A percentile compares a stretch with the other conserved stretches of the same genome.
phyloP scores from a whole-genome alignment of 2,113 vertebrate genomes.

The Hippocampus mohnikei region DNA sequence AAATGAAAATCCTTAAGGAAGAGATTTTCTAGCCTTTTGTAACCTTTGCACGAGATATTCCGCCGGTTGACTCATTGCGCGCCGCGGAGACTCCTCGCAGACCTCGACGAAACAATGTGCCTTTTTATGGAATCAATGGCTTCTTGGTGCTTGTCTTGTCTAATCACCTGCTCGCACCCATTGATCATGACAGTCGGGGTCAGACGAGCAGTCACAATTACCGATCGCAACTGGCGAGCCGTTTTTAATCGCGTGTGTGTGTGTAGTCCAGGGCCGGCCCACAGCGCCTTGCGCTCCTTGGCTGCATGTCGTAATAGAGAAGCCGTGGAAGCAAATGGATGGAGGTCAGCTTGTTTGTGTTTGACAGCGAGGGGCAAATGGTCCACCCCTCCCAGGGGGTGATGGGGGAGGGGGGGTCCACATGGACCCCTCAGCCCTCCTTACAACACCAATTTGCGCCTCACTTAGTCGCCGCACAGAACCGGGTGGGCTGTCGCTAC shows the following conservation, averaged over 20 bases:
- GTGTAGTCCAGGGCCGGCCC: conserved; percentile 19
- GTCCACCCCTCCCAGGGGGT: conserved; percentile 20
- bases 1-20: conserved; percentile 66
- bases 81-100: conserved; percentile 29
- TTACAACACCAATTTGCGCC: conserved; percentile 66
- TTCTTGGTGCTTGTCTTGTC: conserved; percentile 55
- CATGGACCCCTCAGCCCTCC: conserved; percentile 52
- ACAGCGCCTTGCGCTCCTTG: conserved; percentile 14
- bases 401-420: conserved; percentile 22
- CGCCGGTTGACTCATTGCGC: conserved; percentile 60
- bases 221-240: conserved; percentile 29
- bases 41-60: conserved; percentile 68
- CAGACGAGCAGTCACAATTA: conserved; percentile 53
- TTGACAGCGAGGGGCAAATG: conserved; percentile 64
- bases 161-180: conserved; percentile 57
- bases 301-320: conserved; percentile 50
- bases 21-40: conserved; percentile 63
- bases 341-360: conserved; percentile 29
- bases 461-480: conserved; percentile 41
- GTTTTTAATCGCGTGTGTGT: conserved; percentile 43
- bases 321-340: conserved; percentile 36
- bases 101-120: conserved; percentile 62
- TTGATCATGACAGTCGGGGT: conserved; percentile 55
- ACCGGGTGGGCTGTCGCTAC: conserved; percentile 42
- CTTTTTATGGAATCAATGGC: conserved; percentile 53